These are phyloP conservation scores for Lontra canadensis DNA, from an alignment of 2,113 vertebrate species.

Conservation along the genomic window DNA sequence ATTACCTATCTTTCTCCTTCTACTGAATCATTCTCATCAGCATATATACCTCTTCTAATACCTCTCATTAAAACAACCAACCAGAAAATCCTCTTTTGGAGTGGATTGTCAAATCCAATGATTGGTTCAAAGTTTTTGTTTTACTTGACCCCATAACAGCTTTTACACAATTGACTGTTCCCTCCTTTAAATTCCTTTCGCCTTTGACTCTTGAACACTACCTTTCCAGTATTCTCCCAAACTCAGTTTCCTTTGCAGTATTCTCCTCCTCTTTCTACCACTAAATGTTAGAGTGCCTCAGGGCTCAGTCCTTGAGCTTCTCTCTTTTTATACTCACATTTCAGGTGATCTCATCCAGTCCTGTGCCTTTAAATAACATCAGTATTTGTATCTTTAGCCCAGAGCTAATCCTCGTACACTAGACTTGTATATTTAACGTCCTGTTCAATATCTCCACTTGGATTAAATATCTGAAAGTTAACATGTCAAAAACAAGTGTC, in stretches of 20 bases:
- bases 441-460: not conserved
- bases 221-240: not conserved
- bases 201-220: not conserved
- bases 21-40: not conserved
- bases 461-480: slow-evolving; percentile 25
- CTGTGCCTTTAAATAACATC: not conserved
- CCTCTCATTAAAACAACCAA: slow-evolving; percentile 29
- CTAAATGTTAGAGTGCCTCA: not conserved
- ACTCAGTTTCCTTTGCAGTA: not conserved
- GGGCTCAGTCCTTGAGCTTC: not conserved
- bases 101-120: not conserved
- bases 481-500: slow-evolving; percentile 4
- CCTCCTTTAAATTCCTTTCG: not conserved
- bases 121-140: not conserved
- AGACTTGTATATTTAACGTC: not conserved
- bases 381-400: not conserved
- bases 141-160: not conserved
- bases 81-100: not conserved
- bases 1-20: not conserved
- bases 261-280: not conserved
- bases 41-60: not conserved
- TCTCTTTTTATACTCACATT: not conserved
- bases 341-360: not conserved
- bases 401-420: not conserved
- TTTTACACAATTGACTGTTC: not conserved